These are phyloP conservation scores for Cynocephalus volans DNA, from an alignment of 2,113 vertebrate genomes.

Conservation along the genomic window DNA sequence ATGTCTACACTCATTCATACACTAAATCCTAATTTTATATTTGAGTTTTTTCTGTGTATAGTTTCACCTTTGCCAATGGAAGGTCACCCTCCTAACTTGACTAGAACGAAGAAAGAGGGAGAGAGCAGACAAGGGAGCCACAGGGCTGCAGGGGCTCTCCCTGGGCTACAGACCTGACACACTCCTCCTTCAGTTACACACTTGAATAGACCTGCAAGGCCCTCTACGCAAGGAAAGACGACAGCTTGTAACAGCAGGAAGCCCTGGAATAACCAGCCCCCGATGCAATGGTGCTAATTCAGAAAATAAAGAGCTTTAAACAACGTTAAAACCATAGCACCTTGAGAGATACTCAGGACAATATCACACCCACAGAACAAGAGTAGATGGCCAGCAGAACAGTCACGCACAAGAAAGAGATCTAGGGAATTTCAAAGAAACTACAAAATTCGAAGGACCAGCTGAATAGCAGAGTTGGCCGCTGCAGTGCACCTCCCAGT, in stretches of 20 bases:
- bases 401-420: no score
- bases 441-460: not conserved
- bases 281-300: not conserved
- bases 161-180: no score
- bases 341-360: not conserved
- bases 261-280: not conserved
- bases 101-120: not conserved
- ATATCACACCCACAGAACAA: not conserved
- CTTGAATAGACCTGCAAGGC: not conserved
- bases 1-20: not conserved
- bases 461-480: not conserved
- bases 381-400: no score
- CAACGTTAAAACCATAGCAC: not conserved
- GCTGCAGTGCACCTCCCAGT: no score
- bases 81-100: not conserved
- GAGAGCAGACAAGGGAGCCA: not conserved
- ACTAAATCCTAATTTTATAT: not conserved
- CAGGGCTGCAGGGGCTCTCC: not conserved
- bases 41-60: not conserved
- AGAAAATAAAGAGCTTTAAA: conserved; percentile 26
- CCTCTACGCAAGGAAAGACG: not conserved
- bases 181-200: not conserved
- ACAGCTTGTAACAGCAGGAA: not conserved
- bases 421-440: not conserved
- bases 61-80: not conserved